Percentiles rank a stretch among this genome's conserved stretches.
Evolutionary conservation across 2,113 vertebrate genomes (phyloP).

Genomic region (Psilopogon haemacephalus): DNA sequence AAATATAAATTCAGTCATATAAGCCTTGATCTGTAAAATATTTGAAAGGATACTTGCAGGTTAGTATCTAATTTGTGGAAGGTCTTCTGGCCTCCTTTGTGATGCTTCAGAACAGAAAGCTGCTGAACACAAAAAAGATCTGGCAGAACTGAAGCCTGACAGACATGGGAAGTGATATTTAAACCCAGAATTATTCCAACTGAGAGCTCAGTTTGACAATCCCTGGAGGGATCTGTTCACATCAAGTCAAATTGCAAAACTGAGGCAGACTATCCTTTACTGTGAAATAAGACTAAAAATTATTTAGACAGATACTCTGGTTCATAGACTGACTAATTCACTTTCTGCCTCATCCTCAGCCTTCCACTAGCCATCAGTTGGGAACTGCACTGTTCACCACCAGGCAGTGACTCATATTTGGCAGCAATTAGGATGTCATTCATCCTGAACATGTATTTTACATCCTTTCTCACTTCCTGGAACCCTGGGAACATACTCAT

Average conservation of each 20-base stretch:
- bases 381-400: neutral
- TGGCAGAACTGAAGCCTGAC: constrained; percentile 38
- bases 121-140: neutral
- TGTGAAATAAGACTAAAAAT: constrained; percentile 47
- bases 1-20: neutral
- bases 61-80: neutral
- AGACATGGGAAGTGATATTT: constrained; percentile 28
- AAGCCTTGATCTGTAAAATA: neutral
- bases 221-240: constrained; percentile 49
- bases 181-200: constrained; percentile 50
- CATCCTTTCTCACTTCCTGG: neutral
- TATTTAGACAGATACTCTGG: constrained; percentile 57
- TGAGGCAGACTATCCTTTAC: constrained; percentile 33
- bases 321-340: constrained; percentile 37
- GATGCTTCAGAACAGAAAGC: neutral
- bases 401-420: constrained; percentile 23
- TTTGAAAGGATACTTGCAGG: neutral
- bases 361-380: neutral
- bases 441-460: neutral
- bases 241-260: constrained; percentile 54
- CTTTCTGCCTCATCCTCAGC: constrained; percentile 7
- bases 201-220: constrained; percentile 44
- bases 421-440: constrained; percentile 41
- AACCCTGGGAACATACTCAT: neutral
- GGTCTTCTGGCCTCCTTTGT: neutral